phyloP scores from a whole-genome alignment of 2,888 invertebrate species.

The Aricia artaxerxes region DNA sequence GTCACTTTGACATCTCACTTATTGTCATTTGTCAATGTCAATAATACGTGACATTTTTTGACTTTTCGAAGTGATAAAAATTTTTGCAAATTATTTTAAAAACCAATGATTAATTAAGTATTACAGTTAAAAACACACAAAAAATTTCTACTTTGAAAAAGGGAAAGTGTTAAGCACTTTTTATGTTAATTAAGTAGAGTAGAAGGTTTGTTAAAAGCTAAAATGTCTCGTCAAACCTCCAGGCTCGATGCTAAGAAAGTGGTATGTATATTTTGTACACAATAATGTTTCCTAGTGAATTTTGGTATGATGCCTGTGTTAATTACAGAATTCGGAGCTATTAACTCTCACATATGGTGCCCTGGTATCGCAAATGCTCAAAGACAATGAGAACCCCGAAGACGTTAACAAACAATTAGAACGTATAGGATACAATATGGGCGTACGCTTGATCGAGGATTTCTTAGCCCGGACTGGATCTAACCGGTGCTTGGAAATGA shows the following conservation, averaged over 20 bases:
- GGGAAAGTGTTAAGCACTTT: not conserved
- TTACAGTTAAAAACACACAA: not conserved
- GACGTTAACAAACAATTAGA: constrained; percentile 99
- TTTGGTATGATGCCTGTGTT: not conserved
- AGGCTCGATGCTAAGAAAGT: constrained; percentile 89
- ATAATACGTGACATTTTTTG: no score
- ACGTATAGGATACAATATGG: constrained; percentile 98
- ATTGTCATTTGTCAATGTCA: not conserved
- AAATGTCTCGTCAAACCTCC: constrained; percentile 86
- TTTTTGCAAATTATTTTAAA: not conserved
- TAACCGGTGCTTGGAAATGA: constrained; percentile 95
- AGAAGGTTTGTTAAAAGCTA: constrained; percentile 1
- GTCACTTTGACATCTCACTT: not conserved
- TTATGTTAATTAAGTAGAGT: not conserved
- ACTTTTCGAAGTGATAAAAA: not conserved
- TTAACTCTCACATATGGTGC: constrained; percentile 99
- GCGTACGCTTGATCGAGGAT: constrained; percentile 97
- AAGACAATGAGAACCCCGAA: constrained; percentile 97
- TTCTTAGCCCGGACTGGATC: constrained; percentile 95
- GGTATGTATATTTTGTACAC: constrained; percentile 66
- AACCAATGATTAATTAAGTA: no score
- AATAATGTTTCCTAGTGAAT: not conserved
- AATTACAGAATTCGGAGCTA: constrained; percentile 93
- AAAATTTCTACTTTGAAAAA: not conserved
- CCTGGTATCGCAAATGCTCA: constrained; percentile 96